A percentile compares a stretch with the other conserved stretches of the same genome.
These are phyloP conservation scores for Esperia sulphurella DNA, from an alignment of 2,888 invertebrate genomes.

Conservation along the genomic window DNA sequence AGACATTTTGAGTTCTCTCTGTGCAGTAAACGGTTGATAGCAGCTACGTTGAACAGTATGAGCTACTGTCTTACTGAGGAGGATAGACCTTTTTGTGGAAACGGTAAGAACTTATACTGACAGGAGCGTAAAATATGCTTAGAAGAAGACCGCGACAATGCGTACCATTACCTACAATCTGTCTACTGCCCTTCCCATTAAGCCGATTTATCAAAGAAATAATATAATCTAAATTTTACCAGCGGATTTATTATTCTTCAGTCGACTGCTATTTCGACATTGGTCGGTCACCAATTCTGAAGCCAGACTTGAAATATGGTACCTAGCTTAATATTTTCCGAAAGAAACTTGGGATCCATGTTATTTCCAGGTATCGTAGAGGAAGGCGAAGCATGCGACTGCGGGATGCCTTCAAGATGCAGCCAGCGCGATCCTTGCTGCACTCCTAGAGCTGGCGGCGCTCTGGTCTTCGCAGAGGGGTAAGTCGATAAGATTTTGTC, in stretches of 20 bases:
- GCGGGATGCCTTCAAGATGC: constrained; percentile 78
- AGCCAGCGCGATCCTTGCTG: constrained; percentile 67
- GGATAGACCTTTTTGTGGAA: constrained; percentile 71
- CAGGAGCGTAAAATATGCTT: too few species aligned
- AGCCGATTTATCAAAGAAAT: too few species aligned
- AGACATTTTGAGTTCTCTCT: constrained; percentile 64
- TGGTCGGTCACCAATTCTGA: too few species aligned
- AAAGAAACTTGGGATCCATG: too few species aligned
- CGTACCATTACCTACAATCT: too few species aligned
- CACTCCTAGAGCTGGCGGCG: constrained; percentile 64
- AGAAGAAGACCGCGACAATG: too few species aligned
- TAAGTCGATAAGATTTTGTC: constrained; percentile 22
- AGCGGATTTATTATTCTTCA: too few species aligned
- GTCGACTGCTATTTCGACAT: too few species aligned
- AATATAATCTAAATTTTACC: too few species aligned
- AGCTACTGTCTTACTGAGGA: constrained; percentile 67
- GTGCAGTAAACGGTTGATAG: constrained; percentile 70
- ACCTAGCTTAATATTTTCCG: too few species aligned
- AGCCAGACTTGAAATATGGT: too few species aligned
- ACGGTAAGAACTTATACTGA: constrained; percentile 45
- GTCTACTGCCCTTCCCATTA: too few species aligned
- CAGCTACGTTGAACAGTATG: constrained; percentile 65
- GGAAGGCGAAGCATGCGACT: constrained; percentile 85
- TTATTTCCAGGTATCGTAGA: constrained; percentile 78
- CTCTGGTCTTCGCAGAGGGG: constrained; percentile 54